Percentiles rank a stretch among this genome's conserved stretches.
phyloP scores from a whole-genome alignment of 92 coral and sea anemone species.

The Muricea muricata region DNA sequence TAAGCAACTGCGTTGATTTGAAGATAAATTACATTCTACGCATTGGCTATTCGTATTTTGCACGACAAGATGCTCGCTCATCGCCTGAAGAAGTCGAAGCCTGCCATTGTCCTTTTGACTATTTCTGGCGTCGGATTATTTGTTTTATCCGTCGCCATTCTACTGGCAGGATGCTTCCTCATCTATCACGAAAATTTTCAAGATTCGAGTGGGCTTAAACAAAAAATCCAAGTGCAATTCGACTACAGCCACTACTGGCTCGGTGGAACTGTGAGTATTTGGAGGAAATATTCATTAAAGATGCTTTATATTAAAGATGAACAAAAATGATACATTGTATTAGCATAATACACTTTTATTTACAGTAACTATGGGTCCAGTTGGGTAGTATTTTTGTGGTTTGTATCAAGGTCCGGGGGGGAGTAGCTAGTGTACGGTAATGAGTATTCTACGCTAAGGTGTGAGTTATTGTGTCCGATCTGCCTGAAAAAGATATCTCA shows the following conservation, averaged over 20 bases:
- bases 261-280: slow-evolving; percentile 19
- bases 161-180: slow-evolving; percentile 14
- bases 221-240: slow-evolving; percentile 16
- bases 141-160: not conserved
- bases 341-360: not conserved
- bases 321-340: no score
- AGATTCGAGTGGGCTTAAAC: slow-evolving; percentile 13
- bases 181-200: slow-evolving; percentile 12
- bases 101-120: slow-evolving; percentile 7
- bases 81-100: slow-evolving; percentile 31
- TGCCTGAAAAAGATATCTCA: not conserved
- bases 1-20: slow-evolving; percentile 29
- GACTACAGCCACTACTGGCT: slow-evolving; percentile 43
- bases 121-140: not conserved
- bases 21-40: not conserved
- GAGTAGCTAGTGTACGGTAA: no score
- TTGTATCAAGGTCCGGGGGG: no score
- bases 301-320: no score
- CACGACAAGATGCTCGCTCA: slow-evolving; percentile 12
- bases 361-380: not conserved
- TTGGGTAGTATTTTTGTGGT: not conserved
- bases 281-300: not conserved
- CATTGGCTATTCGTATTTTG: not conserved
- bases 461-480: not conserved
- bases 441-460: not conserved